Evolutionary conservation across 2,797 vertebrate species (phyloP).

Genomic region (Siniperca scherzeri): DNA sequence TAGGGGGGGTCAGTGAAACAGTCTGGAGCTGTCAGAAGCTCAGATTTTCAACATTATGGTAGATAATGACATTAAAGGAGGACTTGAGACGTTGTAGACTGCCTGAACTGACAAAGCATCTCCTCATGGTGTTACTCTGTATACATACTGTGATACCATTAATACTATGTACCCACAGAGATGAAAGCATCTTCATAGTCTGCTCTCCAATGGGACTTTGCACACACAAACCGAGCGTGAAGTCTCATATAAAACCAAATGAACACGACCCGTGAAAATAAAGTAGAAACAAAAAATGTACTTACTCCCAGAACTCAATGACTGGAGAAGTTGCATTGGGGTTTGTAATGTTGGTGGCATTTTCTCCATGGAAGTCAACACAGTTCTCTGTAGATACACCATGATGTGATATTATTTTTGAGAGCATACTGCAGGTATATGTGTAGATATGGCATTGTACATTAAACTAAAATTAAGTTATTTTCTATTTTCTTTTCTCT

Average conservation of each 20-base stretch:
- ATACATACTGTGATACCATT: slow-evolving; percentile 24
- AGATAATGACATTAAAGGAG: slow-evolving; percentile 7
- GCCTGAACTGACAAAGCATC: slow-evolving; percentile 2
- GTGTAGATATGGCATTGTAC: not conserved
- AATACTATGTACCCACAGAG: slow-evolving; percentile 17
- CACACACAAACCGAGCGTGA: not conserved
- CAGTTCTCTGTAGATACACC: slow-evolving; percentile 90
- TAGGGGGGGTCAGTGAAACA: slow-evolving; percentile 48
- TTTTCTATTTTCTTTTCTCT: not conserved
- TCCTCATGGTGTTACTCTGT: not conserved
- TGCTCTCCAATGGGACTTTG: slow-evolving; percentile 13
- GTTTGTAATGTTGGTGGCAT: slow-evolving; percentile 93
- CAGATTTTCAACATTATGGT: slow-evolving; percentile 32
- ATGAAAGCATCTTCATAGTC: not conserved
- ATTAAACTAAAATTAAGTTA: not conserved
- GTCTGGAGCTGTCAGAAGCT: slow-evolving; percentile 40
- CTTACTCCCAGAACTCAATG: slow-evolving; percentile 99
- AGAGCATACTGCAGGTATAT: not conserved
- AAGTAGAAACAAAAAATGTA: slow-evolving; percentile 64
- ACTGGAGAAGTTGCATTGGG: slow-evolving; percentile 96
- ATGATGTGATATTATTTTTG: not conserved
- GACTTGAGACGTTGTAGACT: slow-evolving; percentile 1
- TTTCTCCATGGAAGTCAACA: slow-evolving; percentile 95
- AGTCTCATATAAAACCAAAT: not conserved
- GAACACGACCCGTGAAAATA: slow-evolving; percentile 1